Conservation (phyloP, 2,888 invertebrate species). For the Lamellibrachia columna region DNA sequence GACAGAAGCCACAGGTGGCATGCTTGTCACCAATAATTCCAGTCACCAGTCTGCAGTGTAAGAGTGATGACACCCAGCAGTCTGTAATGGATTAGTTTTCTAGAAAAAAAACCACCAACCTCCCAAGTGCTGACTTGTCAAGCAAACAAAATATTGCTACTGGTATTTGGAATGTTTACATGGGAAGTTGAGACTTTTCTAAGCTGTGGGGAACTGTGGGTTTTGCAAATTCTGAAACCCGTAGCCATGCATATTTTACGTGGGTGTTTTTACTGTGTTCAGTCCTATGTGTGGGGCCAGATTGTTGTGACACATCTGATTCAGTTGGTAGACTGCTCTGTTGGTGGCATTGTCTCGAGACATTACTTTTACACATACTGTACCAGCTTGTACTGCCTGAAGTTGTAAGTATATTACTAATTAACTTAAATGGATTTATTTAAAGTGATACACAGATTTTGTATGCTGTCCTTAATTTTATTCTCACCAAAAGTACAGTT, state of each 20-base stretch:
- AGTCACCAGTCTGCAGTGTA: neutral
- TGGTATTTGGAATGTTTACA: neutral
- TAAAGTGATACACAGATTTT: too few relatives aligned
- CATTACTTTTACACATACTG: too few relatives aligned
- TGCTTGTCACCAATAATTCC: neutral
- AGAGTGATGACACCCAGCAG: neutral
- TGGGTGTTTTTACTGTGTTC: neutral
- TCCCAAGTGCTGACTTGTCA: neutral
- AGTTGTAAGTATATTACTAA: too few relatives aligned
- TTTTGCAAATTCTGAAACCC: neutral
- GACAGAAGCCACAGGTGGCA: neutral
- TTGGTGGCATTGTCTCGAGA: too few relatives aligned
- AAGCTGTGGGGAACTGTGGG: neutral
- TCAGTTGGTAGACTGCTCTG: too few relatives aligned
- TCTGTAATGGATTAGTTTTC: conserved; percentile 11
- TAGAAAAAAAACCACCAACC: neutral
- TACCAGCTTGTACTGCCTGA: too few relatives aligned
- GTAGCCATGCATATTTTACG: neutral
- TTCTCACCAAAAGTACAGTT: too few relatives aligned
- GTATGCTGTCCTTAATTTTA: too few relatives aligned
- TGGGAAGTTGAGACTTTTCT: neutral
- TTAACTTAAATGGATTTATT: too few relatives aligned
- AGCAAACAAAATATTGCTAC: neutral
- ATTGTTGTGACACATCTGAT: too few relatives aligned
- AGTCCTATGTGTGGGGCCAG: too few relatives aligned